Percentiles rank a stretch among this genome's conserved stretches.
These are phyloP conservation scores for Lasioglossum morio DNA, from an alignment of 2,888 invertebrate genomes.

Conservation along the genomic window DNA sequence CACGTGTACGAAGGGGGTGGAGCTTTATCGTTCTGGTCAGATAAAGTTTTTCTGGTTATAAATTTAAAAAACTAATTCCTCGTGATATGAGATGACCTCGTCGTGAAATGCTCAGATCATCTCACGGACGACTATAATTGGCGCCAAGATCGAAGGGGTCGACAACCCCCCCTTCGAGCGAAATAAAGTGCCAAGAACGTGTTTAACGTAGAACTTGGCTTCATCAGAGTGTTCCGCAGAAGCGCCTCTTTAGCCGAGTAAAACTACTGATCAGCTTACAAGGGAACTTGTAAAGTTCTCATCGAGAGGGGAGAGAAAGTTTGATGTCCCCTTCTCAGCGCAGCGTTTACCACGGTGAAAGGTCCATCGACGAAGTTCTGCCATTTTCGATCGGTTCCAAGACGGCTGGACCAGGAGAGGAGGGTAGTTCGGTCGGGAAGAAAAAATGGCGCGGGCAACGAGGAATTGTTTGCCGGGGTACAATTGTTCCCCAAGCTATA, in stretches of 20 bases:
- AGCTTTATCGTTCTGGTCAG: too few species aligned
- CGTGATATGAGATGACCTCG: too few species aligned
- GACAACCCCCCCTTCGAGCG: background rate
- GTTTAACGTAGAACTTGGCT: slow-evolving; percentile 23
- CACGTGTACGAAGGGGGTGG: too few species aligned
- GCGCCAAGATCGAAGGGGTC: background rate
- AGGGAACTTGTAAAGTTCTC: slow-evolving; percentile 29
- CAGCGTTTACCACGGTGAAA: background rate
- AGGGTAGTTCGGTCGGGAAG: slow-evolving; percentile 24
- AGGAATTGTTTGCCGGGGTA: slow-evolving; percentile 72
- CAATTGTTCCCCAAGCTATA: slow-evolving; percentile 67
- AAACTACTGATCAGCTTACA: slow-evolving; percentile 40
- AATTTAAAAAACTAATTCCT: too few species aligned
- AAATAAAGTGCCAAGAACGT: background rate
- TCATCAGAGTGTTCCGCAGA: slow-evolving; percentile 12
- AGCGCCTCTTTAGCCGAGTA: slow-evolving; percentile 24
- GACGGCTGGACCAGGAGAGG: background rate
- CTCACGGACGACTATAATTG: background rate
- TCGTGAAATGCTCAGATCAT: background rate
- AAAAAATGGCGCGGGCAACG: slow-evolving; percentile 76
- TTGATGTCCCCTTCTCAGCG: slow-evolving; percentile 1
- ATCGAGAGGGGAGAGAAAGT: slow-evolving; percentile 12
- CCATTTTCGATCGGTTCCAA: background rate
- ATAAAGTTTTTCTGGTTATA: too few species aligned
- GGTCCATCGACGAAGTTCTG: background rate